phyloP scores from a whole-genome alignment of 1,140 invertebrate genomes.

The Bombus pascuorum region DNA sequence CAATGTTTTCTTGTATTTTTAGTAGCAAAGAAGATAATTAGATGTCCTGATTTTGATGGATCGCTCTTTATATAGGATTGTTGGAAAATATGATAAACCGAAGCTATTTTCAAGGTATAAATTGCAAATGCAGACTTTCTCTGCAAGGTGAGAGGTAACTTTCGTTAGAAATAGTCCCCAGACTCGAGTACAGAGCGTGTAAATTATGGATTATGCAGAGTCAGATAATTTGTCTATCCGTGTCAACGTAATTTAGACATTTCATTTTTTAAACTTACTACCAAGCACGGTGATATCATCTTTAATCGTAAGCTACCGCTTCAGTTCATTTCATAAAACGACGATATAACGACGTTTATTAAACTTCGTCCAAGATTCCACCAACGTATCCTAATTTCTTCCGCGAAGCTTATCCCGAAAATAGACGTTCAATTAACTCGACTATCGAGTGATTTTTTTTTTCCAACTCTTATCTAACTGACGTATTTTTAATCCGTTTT shows the following conservation, averaged over 20 bases:
- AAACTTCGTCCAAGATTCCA: too few species aligned
- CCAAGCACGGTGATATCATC: not conserved
- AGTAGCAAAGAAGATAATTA: not conserved
- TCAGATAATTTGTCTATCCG: not conserved
- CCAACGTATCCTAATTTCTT: too few species aligned
- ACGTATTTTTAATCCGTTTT: too few species aligned
- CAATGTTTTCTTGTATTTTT: not conserved
- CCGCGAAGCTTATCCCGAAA: too few species aligned
- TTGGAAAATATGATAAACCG: too few species aligned
- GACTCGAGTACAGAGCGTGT: not conserved
- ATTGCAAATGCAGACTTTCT: too few species aligned
- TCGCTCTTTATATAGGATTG: not conserved
- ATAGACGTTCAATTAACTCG: too few species aligned
- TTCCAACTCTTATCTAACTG: too few species aligned
- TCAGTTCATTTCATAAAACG: not conserved
- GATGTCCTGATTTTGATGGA: slow-evolving; percentile 2
- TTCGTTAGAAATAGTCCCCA: not conserved
- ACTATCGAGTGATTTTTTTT: too few species aligned
- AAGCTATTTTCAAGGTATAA: too few species aligned
- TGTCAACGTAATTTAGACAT: not conserved
- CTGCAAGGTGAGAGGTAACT: too few species aligned
- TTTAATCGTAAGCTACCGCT: not conserved
- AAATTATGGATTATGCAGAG: not conserved
- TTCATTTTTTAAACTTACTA: not conserved
- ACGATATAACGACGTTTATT: not conserved